phyloP scores from a whole-genome alignment of 2,888 invertebrate genomes.

The Euplexia lucipara region DNA sequence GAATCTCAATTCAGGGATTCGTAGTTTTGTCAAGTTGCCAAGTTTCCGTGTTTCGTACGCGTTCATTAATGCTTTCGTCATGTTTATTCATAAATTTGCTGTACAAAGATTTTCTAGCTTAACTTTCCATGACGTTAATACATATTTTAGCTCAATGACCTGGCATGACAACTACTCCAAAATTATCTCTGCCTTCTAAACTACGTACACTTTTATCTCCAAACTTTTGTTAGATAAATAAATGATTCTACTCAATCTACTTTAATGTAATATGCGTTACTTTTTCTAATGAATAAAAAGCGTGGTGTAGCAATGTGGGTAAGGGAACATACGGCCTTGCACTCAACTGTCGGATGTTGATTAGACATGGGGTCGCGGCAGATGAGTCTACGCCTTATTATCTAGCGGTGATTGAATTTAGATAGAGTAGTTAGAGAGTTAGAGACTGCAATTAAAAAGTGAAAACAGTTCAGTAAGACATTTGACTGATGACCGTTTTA shows the following conservation, averaged over 20 bases:
- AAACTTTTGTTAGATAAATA: slow-evolving; percentile 16
- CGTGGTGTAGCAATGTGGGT: slow-evolving; percentile 43
- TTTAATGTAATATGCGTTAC: slow-evolving; percentile 42
- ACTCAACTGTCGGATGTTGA: slow-evolving; percentile 68
- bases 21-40: slow-evolving; percentile 54
- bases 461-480: slow-evolving; percentile 18
- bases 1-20: slow-evolving; percentile 20
- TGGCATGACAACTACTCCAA: slow-evolving; percentile 18
- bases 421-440: slow-evolving; percentile 67
- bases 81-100: slow-evolving; percentile 57
- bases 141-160: slow-evolving; percentile 44
- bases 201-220: slow-evolving; percentile 9
- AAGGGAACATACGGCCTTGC: slow-evolving; percentile 51
- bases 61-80: slow-evolving; percentile 63
- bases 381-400: slow-evolving; percentile 75
- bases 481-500: slow-evolving; percentile 30
- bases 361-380: slow-evolving; percentile 76
- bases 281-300: slow-evolving; percentile 53
- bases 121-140: slow-evolving; percentile 33
- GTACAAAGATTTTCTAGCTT: slow-evolving; percentile 16
- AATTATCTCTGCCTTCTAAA: slow-evolving; percentile 18
- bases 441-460: slow-evolving; percentile 52
- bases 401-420: slow-evolving; percentile 79
- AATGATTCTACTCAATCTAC: slow-evolving; percentile 14
- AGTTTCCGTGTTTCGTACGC: slow-evolving; percentile 29